Conservation (phyloP, 2,113 vertebrate species). For the Phylloscopus trochiloides region DNA sequence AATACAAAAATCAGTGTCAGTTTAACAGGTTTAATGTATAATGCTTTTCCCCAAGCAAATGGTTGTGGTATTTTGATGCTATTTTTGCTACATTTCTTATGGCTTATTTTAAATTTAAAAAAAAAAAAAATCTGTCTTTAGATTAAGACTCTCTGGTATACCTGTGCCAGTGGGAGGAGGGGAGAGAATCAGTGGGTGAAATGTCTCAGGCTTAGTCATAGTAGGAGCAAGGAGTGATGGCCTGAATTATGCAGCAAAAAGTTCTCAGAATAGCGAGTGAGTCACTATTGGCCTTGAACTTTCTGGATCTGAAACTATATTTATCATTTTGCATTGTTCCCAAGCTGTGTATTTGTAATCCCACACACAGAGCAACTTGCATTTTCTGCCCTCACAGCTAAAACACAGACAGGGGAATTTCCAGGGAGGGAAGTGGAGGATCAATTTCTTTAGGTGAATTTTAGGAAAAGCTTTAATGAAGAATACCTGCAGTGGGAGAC, state of each 20-base stretch:
- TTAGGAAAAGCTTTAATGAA: background rate
- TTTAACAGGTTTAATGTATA: background rate
- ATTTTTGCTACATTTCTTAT: background rate
- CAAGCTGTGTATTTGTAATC: background rate
- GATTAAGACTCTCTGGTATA: background rate
- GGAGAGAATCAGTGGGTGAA: background rate
- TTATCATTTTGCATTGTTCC: constrained; percentile 47
- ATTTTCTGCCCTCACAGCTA: background rate
- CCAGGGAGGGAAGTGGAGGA: background rate
- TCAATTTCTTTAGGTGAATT: background rate
- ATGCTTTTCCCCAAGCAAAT: background rate
- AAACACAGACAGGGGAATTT: background rate
- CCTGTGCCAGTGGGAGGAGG: background rate
- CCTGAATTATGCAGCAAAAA: constrained; percentile 42
- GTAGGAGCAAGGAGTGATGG: background rate
- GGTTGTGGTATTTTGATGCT: background rate
- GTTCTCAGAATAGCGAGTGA: constrained; percentile 41
- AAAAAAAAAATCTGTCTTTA: background rate
- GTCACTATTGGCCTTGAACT: constrained; percentile 48
- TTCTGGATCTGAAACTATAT: constrained; percentile 37
- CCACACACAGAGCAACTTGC: background rate
- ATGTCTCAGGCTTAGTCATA: constrained; percentile 21
- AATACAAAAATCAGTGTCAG: background rate
- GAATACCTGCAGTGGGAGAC: background rate
- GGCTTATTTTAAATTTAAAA: background rate